Conservation (phyloP, 1,140 invertebrate genomes). For the Fopius arisanus region DNA sequence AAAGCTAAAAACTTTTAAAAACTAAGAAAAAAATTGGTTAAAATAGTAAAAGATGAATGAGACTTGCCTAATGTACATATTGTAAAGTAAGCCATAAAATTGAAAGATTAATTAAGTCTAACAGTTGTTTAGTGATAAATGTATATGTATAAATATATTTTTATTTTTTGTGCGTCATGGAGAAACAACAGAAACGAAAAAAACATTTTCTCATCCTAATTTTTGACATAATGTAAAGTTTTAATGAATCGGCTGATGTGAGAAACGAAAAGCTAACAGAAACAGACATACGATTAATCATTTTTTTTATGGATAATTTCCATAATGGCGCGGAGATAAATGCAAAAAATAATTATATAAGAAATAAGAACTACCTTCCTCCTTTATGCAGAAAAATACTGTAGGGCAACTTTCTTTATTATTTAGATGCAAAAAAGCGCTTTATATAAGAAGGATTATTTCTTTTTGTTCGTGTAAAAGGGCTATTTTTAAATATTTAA, state of each 20-base stretch:
- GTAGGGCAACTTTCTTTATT: slow-evolving; percentile 14
- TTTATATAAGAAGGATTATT: slow-evolving; percentile 1
- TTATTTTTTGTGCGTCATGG: slow-evolving; percentile 21
- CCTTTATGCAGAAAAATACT: slow-evolving; percentile 33
- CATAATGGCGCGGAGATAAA: slow-evolving; percentile 40
- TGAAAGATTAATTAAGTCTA: slow-evolving; percentile 35
- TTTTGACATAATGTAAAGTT: slow-evolving; percentile 23
- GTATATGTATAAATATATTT: slow-evolving; percentile 22
- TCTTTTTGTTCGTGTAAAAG: slow-evolving; percentile 12
- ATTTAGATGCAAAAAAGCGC: slow-evolving; percentile 7
- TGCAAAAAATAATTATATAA: slow-evolving; percentile 24
- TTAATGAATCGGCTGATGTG: slow-evolving; percentile 30
- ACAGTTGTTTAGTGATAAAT: slow-evolving; percentile 33
- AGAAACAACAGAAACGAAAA: neutral
- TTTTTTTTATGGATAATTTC: slow-evolving; percentile 45
- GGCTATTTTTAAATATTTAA: slow-evolving; percentile 18
- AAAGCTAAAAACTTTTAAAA: slow-evolving; percentile 27
- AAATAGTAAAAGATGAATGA: slow-evolving; percentile 26
- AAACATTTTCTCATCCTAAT: slow-evolving; percentile 1
- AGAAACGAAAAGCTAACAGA: neutral
- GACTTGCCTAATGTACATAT: slow-evolving; percentile 62
- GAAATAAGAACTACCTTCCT: slow-evolving; percentile 15
- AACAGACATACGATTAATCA: neutral
- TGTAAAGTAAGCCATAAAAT: slow-evolving; percentile 59
- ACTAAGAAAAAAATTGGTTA: slow-evolving; percentile 30